Percentiles rank a stretch among this genome's conserved stretches.
Evolutionary conservation across 92 coral and sea anemone genomes (phyloP).

Genomic region (Montipora capitata): DNA sequence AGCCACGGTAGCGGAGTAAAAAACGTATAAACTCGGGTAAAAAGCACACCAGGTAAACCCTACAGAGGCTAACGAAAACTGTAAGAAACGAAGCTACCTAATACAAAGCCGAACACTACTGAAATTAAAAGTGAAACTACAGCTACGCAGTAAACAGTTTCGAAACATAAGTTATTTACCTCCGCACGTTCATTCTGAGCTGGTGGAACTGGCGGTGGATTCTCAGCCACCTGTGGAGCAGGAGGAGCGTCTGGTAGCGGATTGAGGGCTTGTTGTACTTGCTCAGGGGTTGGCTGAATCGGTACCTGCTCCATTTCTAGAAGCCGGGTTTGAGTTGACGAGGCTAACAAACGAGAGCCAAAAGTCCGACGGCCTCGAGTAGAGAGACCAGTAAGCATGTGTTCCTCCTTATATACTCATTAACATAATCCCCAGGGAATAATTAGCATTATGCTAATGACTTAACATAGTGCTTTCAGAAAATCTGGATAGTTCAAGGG

Average conservation of each 20-base stretch:
- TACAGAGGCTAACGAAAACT: too few relatives aligned
- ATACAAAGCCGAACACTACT: background rate
- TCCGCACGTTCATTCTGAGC: background rate
- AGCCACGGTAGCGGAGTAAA: slow-evolving; percentile 5
- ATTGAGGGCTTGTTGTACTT: background rate
- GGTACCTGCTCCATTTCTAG: background rate
- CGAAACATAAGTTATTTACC: slow-evolving; percentile 10
- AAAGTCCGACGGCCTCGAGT: slow-evolving; percentile 4
- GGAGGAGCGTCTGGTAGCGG: too few relatives aligned
- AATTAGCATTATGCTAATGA: too few relatives aligned
- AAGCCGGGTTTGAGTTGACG: background rate
- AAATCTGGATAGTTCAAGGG: too few relatives aligned
- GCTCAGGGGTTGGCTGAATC: slow-evolving; percentile 6
- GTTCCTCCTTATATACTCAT: too few relatives aligned
- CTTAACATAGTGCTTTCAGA: too few relatives aligned
- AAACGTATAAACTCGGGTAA: slow-evolving; percentile 13
- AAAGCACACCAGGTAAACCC: background rate
- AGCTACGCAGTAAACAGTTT: slow-evolving; percentile 9
- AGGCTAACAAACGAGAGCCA: background rate
- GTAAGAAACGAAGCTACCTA: background rate
- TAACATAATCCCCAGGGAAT: too few relatives aligned
- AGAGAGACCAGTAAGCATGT: slow-evolving; percentile 9
- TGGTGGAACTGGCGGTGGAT: too few relatives aligned
- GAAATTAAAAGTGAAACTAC: slow-evolving; percentile 2
- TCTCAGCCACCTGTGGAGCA: too few relatives aligned